Evolutionary conservation across 30 jellyfish, hydroid and myxozoan species (phyloP), one percentile per base, ranked within the genome.

Genomic region (Sanderia malayensis): DNA sequence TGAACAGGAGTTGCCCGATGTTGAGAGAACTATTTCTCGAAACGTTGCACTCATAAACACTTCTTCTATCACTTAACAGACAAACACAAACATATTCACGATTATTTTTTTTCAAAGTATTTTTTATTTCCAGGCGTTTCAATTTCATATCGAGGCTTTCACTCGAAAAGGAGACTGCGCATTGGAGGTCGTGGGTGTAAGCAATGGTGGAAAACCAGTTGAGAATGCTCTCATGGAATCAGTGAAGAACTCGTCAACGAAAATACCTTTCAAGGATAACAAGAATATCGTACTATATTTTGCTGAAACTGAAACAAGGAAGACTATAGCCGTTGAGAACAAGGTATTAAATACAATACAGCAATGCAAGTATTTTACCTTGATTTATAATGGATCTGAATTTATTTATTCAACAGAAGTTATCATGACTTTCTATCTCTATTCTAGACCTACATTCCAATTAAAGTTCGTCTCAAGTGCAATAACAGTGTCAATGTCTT

Each of bases 111-210:
- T n/a, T n/a, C n/a, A n/a, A n/a, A n/a, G n/a, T n/a, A n/a, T n/a
- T n/a, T n/a, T n/a, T n/a, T n/a, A n/a, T n/a, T 30, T 66, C 23
- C 57, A 93, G 99, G 99, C 96, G 18, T 93, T 96, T 63, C 96
- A 96, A 1, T 84, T 82, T 53, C 92, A 80, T 22, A 53, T 93
- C 25, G 96, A 93, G 49, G 95, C 71, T 2, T 93, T 80, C 64
- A 79, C 95, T 0, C 88, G 89, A 57, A 64, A 78, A 45, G 92
- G 95, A 2, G 85, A 85, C 31, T 52, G 60, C 2, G 79, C 83
- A 2, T 20, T 84, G 27, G 79, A 70, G 28, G 61, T 59, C n/a
- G 69, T 47, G 0, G 95, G 93, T 9, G 79, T 93, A 18, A 60
- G 79, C 66, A 52, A 61, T 31, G 96, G 87, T 13, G 96, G 93